Base-by-base conservation (phyloP, 2,888 invertebrate species). In the Plusia festucae region DNA sequence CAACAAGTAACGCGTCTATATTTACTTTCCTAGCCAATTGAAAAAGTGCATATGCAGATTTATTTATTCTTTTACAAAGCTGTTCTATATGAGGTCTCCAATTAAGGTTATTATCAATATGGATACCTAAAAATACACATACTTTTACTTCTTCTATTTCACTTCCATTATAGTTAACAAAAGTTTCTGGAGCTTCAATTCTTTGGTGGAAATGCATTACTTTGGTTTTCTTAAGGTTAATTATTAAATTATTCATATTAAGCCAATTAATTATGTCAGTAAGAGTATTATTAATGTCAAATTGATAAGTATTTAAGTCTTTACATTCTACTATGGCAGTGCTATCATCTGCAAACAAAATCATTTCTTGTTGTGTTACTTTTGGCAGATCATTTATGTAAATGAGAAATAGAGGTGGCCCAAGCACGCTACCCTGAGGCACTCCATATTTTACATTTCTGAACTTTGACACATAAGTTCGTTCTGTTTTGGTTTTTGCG, bases 131-230 rank as follows among this genome's bases (percentile, higher is more conserved):
- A 27, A 16, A 16, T n/a, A n/a, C n/a, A n/a, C n/a, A n/a, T n/a
- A n/a, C n/a, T 16, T 32, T 54, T 18, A 18, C 32, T 9, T 20
- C 18, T 32, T 54, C 30, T 30, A 32, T 11, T 54, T 32, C n/a
- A n/a, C n/a, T n/a, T n/a, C 32, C 16, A 8, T 16, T 13, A 27
- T 32, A 27, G n/a, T n/a, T n/a, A n/a, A n/a, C n/a, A n/a, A n/a
- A n/a, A n/a, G n/a, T n/a, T n/a, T n/a, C n/a, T n/a, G n/a, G n/a
- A n/a, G n/a, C n/a, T n/a, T n/a, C n/a, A n/a, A n/a, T 34, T 27
- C 27, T n/a, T 40, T 40, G 22, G 40, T 55, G 40, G 34, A 55
- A 34, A 15, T 55, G 54, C 54, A 55, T 55, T 22, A 55, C 40
- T 6, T 55, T 55, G 18, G 54, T 55, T 40, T 55, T 55, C 11